Conservation (phyloP, 2,888 invertebrate species). For the Platycheirus rosarum region DNA sequence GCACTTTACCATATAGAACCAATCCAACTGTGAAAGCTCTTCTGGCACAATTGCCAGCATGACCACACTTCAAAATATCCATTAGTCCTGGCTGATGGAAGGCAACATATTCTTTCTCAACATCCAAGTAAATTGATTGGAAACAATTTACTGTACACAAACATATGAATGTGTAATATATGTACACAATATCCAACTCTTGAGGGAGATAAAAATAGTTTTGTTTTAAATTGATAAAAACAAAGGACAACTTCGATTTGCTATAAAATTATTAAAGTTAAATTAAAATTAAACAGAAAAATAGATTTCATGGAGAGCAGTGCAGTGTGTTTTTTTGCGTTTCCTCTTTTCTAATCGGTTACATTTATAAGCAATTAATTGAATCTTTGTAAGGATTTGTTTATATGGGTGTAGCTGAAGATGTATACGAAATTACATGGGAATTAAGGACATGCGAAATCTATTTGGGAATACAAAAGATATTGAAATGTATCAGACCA, state of each 20-base stretch:
- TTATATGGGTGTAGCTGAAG: no score
- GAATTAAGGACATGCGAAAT: no score
- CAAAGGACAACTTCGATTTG: slow-evolving; percentile 24
- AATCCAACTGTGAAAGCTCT: neutral
- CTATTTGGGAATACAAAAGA: no score
- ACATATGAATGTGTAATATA: neutral
- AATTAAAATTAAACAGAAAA: neutral
- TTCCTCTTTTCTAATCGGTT: no score
- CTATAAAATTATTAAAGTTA: slow-evolving; percentile 19
- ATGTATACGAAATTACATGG: no score
- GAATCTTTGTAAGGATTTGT: no score
- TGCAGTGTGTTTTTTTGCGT: no score
- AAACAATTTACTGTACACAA: slow-evolving; percentile 24
- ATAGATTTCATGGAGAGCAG: neutral
- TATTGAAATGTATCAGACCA: no score
- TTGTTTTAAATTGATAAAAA: neutral
- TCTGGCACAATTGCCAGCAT: slow-evolving; percentile 10
- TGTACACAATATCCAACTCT: neutral
- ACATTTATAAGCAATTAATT: no score
- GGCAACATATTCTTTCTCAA: slow-evolving; percentile 2
- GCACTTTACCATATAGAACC: no score
- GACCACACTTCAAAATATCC: slow-evolving; percentile 46
- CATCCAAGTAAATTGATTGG: slow-evolving; percentile 43
- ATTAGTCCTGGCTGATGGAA: no score
- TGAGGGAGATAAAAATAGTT: slow-evolving; percentile 21